A percentile compares a stretch with the other conserved stretches of the same genome.
Conservation (phyloP, 2,888 invertebrate species). For the Eilema sororculum region DNA sequence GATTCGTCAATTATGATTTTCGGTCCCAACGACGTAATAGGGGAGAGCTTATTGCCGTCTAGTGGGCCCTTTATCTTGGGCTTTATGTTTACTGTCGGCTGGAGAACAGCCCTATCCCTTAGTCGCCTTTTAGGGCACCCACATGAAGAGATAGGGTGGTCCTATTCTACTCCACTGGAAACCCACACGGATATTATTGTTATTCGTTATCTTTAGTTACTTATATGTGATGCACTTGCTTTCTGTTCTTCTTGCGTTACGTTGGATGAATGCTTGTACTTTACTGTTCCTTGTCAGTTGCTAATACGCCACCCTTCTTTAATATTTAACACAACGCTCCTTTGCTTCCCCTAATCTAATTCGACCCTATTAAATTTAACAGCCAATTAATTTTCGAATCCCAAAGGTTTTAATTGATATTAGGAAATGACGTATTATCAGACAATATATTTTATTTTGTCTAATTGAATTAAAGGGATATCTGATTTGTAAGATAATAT, state of each 20-base stretch:
- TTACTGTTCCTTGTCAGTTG: background rate
- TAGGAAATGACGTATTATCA: slow-evolving; percentile 1
- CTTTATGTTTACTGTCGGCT: too few species aligned
- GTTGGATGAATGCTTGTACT: background rate
- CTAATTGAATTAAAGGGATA: background rate
- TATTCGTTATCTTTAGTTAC: background rate
- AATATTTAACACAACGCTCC: slow-evolving; percentile 12
- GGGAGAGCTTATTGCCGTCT: too few species aligned
- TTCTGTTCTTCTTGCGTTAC: background rate
- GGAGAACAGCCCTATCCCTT: too few species aligned
- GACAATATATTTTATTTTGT: background rate
- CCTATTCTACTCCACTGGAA: too few species aligned
- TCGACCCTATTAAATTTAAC: slow-evolving; percentile 13
- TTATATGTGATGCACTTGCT: too few species aligned
- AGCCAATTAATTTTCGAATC: slow-evolving; percentile 13
- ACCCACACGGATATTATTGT: too few species aligned
- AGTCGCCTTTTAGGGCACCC: too few species aligned
- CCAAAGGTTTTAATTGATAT: background rate
- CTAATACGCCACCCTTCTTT: slow-evolving; percentile 8
- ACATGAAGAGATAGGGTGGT: too few species aligned
- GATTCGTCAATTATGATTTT: too few species aligned
- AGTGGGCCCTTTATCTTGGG: too few species aligned
- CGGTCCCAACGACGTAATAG: too few species aligned
- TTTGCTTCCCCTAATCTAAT: slow-evolving; percentile 7
- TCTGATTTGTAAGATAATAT: background rate